Percentiles rank a stretch among this genome's conserved stretches.
Conservation (phyloP, 1,140 invertebrate genomes). For the Leptoteleia sp. region DNA sequence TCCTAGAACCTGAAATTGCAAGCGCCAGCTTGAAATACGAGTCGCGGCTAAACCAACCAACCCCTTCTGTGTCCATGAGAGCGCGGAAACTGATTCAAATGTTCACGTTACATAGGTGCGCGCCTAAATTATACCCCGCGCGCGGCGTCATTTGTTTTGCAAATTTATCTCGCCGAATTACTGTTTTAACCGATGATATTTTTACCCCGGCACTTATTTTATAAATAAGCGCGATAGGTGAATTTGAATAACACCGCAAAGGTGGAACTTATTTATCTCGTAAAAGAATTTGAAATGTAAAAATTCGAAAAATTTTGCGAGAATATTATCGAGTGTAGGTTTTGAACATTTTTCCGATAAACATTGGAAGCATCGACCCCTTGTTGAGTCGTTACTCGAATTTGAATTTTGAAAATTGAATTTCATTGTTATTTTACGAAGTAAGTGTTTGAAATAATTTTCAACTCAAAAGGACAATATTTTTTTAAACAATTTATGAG, state of each 20-base stretch:
- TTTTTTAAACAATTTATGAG: no score
- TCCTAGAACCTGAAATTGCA: conserved; percentile 56
- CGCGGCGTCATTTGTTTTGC: conserved; percentile 26
- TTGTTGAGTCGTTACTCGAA: no score
- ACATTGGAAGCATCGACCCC: no score
- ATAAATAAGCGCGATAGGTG: not conserved
- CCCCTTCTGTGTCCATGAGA: conserved; percentile 52
- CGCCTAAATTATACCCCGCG: conserved; percentile 31
- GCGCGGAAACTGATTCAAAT: conserved; percentile 50
- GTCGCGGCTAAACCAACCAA: conserved; percentile 48
- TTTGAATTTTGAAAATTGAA: no score
- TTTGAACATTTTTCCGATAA: no score
- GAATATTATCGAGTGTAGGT: no score
- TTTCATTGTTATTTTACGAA: no score
- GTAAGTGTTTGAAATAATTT: no score
- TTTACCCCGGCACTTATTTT: not conserved
- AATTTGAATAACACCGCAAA: conserved; percentile 9
- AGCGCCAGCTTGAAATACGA: conserved; percentile 64
- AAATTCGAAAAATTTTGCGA: no score
- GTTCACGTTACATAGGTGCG: conserved; percentile 41
- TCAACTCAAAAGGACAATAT: no score
- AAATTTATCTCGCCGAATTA: conserved; percentile 31
- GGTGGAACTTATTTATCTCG: no score
- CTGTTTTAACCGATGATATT: conserved; percentile 17
- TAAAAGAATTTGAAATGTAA: no score